These are phyloP conservation scores for Dastarcus helophoroides DNA, from an alignment of 2,888 invertebrate genomes.

Conservation along the genomic window DNA sequence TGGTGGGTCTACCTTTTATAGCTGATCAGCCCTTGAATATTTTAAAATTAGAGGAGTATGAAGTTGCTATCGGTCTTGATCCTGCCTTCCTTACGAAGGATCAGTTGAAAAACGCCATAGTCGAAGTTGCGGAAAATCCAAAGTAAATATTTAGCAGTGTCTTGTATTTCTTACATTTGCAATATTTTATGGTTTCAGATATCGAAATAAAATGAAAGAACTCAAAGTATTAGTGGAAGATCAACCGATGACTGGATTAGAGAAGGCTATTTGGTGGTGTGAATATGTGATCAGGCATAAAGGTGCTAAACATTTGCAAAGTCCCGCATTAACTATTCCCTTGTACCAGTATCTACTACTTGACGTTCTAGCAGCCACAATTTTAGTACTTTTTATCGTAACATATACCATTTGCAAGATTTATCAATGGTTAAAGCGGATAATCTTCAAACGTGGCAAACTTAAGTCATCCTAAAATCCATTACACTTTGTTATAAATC, in stretches of 20 bases:
- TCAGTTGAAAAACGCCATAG: slow-evolving; percentile 24
- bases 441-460: too few species aligned
- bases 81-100: slow-evolving; percentile 26
- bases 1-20: slow-evolving; percentile 35
- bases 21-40: slow-evolving; percentile 36
- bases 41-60: slow-evolving; percentile 15
- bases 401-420: too few species aligned
- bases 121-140: slow-evolving; percentile 14
- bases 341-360: slow-evolving; percentile 15
- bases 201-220: slow-evolving; percentile 11
- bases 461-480: too few species aligned
- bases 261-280: slow-evolving; percentile 16
- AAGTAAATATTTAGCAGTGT: too few species aligned
- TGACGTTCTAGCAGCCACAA: too few species aligned
- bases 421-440: too few species aligned
- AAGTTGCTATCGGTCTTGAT: slow-evolving; percentile 30
- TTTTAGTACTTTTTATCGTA: too few species aligned
- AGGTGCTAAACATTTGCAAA: slow-evolving; percentile 15
- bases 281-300: slow-evolving; percentile 17
- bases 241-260: slow-evolving; percentile 14
- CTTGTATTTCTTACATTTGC: too few species aligned
- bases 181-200: slow-evolving; percentile 13
- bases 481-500: too few species aligned
- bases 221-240: slow-evolving; percentile 13
- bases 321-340: slow-evolving; percentile 14